Evolutionary conservation across 2,888 invertebrate genomes (phyloP), one percentile per base, ranked within the genome.

Genomic region (Dynastes grantii): DNA sequence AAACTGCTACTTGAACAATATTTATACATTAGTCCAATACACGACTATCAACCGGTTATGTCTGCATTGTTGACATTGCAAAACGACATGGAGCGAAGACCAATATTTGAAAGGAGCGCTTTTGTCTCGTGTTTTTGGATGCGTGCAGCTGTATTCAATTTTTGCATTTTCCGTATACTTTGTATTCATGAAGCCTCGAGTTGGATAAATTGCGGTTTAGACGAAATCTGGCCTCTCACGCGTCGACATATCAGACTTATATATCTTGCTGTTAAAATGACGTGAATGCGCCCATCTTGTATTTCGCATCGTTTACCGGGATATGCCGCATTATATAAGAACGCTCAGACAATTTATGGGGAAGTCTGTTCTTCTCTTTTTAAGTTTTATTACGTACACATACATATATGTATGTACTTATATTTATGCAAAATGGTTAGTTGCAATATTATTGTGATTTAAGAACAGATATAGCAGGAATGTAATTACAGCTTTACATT

Each of bases 81-180:
- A 58, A 71, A 71, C 2, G 8, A 22, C 4, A 68, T 51, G 11
- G 2, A 68, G 22, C 2, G 29, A 40, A 55, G 51, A 5, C 32
- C 40, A 58, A 71, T 71, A 71, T 71, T 71, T 58, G 32, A 9
- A 11, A 58, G 51, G 29, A 37, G 9, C 71, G 40, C 16, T 58
- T 27, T 71, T 55, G 55, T 32, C 55, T 71, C 55, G 55, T 40
- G 37, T 40, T 27, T 8, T 16, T 37, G 55, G 71, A 58, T 71
- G 58, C 37, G 71, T 55, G 16, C 22, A 58, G 71, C 49, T 71
- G 9, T 58, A 58, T 71, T 37, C 71, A 71, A 55, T 55, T 71
- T 71, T 45, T 68, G 22, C 49, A 68, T 68, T 71, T 70, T 71
- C 37, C 55, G 9, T 55, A 32, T 53, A 55, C 40, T 71, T 71